Evolutionary conservation across 2,888 invertebrate species (phyloP).

Genomic region (Cheilosia pagana): DNA sequence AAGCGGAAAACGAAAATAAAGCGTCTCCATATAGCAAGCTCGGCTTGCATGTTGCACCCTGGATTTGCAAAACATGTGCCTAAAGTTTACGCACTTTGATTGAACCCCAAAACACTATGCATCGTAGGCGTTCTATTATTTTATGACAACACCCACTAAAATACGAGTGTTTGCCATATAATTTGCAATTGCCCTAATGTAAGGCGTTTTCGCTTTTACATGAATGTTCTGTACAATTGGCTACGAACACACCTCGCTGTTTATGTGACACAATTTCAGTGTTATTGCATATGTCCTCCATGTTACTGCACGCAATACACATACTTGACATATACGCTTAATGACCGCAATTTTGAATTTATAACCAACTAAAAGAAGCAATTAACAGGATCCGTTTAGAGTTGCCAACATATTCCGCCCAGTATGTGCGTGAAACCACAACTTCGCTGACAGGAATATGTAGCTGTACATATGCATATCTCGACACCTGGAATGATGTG

Average conservation of each 20-base stretch:
- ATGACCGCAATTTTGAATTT: conserved; percentile 32
- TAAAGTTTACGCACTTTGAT: conserved; percentile 8
- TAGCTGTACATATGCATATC: neutral
- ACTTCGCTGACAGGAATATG: conserved; percentile 12
- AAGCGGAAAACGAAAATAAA: too few species aligned
- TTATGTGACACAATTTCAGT: conserved; percentile 51
- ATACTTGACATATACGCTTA: conserved; percentile 28
- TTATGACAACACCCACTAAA: conserved; percentile 57
- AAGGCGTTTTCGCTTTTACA: conserved; percentile 59
- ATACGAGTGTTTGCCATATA: conserved; percentile 11
- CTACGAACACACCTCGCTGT: conserved; percentile 45
- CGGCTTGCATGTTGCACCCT: too few species aligned
- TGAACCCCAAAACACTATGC: conserved; percentile 7
- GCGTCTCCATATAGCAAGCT: too few species aligned
- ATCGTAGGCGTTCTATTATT: conserved; percentile 33
- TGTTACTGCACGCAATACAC: conserved; percentile 10
- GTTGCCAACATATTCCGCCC: conserved; percentile 29
- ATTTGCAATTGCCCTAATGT: conserved; percentile 54
- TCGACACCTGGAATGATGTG: conserved; percentile 62
- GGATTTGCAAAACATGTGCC: conserved; percentile 6
- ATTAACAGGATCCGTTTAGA: conserved; percentile 39
- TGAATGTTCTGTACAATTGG: conserved; percentile 42
- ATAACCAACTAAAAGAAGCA: conserved; percentile 26
- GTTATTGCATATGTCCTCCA: conserved; percentile 13
- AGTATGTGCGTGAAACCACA: conserved; percentile 39